Base-by-base conservation (phyloP, 2,797 vertebrate species). In the Clarias platycephalus region DNA sequence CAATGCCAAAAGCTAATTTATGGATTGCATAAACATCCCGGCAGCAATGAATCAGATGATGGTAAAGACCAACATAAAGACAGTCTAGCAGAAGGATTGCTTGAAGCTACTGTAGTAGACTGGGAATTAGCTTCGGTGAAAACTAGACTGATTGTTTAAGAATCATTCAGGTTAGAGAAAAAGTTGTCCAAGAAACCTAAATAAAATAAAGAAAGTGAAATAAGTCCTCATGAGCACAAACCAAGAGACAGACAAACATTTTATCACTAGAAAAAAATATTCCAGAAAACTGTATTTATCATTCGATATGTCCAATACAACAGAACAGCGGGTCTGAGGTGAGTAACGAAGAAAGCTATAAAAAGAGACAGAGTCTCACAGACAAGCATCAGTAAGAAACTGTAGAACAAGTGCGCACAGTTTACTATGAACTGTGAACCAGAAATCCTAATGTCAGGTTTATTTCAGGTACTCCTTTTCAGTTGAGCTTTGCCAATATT, bases 401-500 rank as follows among this genome's bases (percentile, higher is more conserved):
- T 34, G 74, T 57, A 77, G 53, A 60, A 76, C 26, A 76, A 76
- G 53, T 77, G 28, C 2, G 0, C 55, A 15, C 28, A n/a, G 53
- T 58, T 77, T 77, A 24, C 55, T 34, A 20, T 77, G 20, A 60
- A 15, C 28, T 60, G 18, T 58, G 74, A 76, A 58, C 26, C 74
- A 76, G 53, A 58, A 58, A 58, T 34, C 55, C 55, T 10, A 34
- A 2, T 58, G 74, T 76, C 74, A 58, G 28, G 13, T 57, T 76
- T 76, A 58, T 76, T 76, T 76, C 26, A 58, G 53, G 74, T 76
- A 24, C 20, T 76, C 31, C 72, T 57, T 57, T 57, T 75, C 16
- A 57, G 53, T 57, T 49, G 40, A 16, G 28, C 6, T 75, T 55
- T 55, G 49, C 49, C 7, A 20, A 5, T 8, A 18, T 75, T 76